Conservation (phyloP, 2,113 vertebrate genomes). For the Phocoena sinus region DNA sequence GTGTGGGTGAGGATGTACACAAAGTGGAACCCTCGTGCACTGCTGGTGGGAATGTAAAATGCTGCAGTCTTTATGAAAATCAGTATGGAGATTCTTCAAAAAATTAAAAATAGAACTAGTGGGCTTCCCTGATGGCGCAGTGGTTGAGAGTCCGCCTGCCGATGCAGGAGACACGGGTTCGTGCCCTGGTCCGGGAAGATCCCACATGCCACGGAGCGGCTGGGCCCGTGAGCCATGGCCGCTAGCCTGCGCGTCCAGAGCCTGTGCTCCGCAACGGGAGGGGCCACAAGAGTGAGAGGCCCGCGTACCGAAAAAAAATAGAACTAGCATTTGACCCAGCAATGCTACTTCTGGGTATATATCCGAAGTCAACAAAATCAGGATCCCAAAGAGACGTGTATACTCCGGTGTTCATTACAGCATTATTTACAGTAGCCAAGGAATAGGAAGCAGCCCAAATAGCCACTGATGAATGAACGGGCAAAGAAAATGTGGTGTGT, state of each 20-base stretch:
- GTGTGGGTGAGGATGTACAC: not conserved
- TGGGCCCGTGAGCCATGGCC: no score
- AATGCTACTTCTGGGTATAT: not conserved
- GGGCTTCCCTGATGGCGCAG: no score
- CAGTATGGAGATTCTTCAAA: not conserved
- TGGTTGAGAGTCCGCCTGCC: no score
- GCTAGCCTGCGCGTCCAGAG: no score
- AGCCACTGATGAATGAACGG: fast-evolving
- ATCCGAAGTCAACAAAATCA: not conserved
- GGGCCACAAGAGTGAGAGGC: no score
- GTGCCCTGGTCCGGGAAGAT: no score
- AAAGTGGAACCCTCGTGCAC: not conserved
- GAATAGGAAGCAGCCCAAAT: not conserved
- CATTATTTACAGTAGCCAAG: not conserved
- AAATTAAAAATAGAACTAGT: not conserved
- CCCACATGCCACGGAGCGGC: no score
- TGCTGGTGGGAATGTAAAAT: not conserved
- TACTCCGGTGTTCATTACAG: not conserved
- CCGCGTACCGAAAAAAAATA: not conserved
- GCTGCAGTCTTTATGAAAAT: not conserved
- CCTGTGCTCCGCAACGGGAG: no score
- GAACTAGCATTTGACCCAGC: not conserved
- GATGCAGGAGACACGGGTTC: no score
- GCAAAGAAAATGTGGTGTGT: no score
- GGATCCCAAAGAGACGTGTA: no score